Evolutionary conservation across 2,113 vertebrate genomes (phyloP).

Genomic region (Malurus cyaneus): DNA sequence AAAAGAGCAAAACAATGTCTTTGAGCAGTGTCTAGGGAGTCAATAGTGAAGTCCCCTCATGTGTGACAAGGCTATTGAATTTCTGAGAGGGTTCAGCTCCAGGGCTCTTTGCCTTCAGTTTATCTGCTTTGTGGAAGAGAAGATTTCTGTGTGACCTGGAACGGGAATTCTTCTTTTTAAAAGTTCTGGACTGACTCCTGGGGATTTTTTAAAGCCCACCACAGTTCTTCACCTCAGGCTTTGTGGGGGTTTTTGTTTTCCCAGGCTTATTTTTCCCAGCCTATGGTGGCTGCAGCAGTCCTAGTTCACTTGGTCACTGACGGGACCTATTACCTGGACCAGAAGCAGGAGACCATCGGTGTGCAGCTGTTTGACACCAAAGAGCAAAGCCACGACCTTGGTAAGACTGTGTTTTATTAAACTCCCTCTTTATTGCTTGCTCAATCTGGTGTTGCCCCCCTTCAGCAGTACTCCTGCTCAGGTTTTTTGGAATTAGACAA

Average conservation of each 20-base stretch:
- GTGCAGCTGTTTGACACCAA: constrained; percentile 93
- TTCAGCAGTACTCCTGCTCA: background rate
- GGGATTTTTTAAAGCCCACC: background rate
- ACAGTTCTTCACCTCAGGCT: background rate
- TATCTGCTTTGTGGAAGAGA: background rate
- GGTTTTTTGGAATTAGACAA: background rate
- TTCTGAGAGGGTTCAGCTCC: constrained; percentile 30
- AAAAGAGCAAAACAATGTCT: background rate
- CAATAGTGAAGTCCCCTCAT: background rate
- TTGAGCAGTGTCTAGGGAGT: background rate
- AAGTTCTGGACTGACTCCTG: background rate
- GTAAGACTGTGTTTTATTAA: constrained; percentile 68
- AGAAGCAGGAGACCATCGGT: constrained; percentile 91
- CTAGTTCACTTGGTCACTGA: constrained; percentile 94
- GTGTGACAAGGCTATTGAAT: constrained; percentile 14
- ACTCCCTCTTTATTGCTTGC: background rate
- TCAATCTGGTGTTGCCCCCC: background rate
- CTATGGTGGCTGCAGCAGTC: constrained; percentile 94
- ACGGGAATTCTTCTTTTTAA: background rate
- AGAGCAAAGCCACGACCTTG: constrained; percentile 87
- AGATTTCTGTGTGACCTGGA: background rate
- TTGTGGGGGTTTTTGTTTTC: constrained; percentile 12
- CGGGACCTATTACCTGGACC: constrained; percentile 88
- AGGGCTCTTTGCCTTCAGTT: background rate
- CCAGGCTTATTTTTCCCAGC: constrained; percentile 91